Base-by-base conservation (phyloP, 2,888 invertebrate species). In the Candidula unifasciata region DNA sequence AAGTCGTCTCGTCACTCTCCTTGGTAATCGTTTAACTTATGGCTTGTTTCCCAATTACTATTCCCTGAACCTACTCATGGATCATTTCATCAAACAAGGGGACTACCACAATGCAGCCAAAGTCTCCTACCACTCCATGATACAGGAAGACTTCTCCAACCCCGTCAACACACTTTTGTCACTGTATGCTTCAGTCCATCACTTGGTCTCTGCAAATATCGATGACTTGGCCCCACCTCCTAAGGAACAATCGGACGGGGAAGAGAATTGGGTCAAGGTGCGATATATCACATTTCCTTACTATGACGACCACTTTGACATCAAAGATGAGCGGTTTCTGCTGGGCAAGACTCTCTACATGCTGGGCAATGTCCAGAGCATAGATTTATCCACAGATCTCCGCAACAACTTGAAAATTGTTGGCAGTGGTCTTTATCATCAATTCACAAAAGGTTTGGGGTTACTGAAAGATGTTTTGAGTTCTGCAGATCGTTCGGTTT, bases 291-390 rank as follows among this genome's bases (percentile, higher is more conserved):
- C 96, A 90, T 97, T 97, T 92, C 96, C 96, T 0, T 97, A 95
- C 92, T 96, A 96, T 94, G 98, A 98, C 94, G 96, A 97, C 91
- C 98, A 98, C 93, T 97, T 97, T 94, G 97, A 97, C 94, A 95
- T 98, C 33, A 95, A 94, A 85, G 96, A 97, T 88, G 95, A 96
- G 10, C 93, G 95, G 44, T 95, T 96, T 91, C 94, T 97, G 68
- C 95, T 97, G 78, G 98, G 98, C 0, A 98, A 98, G 94, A 97
- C 97, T 2, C 94, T 98, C 79, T 89, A 89, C 44, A 86, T 90
- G 80, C 85, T 94, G 16, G 92, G 93, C 1, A 86, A 81, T 33
- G 37, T 57, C 18, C 35, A 66, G 73, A 82, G 27, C 27, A 10
- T 74, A 27, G 71, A 33, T 18, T 33, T 66, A 18, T 76, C 71